Base-by-base conservation (phyloP, 2,797 vertebrate species). In the Sebastes hubbsi region DNA sequence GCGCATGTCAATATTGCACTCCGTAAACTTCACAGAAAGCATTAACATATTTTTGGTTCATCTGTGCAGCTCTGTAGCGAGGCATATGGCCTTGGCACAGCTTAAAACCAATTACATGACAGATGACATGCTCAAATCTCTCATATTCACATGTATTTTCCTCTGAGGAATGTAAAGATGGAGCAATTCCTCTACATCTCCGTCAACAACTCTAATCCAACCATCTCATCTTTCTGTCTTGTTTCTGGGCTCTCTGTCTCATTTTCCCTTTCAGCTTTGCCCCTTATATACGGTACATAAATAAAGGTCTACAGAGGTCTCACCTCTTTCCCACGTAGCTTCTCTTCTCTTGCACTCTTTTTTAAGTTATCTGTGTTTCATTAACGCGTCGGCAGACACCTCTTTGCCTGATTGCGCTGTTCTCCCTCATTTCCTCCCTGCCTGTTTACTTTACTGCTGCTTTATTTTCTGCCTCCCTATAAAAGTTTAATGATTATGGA, bases 1-100 rank as follows among this genome's bases (percentile, higher is more conserved):
- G 32, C 2, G 1, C 18, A 49, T 59, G 60, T 27, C 74, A 52
- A 60, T 60, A 9, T 22, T 29, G 49, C 42, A 24, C 52, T 65
- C 75, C 25, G 38, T 74, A 42, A 75, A 80, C 80, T 80, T 87
- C 87, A 87, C 68, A 68, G 78, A 55, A 76, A 10, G 13, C 52
- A 83, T 88, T 81, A 72, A 75, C 84, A 87, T 86, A 87, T 81
- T 78, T 83, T 78, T 62, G 64, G 69, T 67, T 83, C 72, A 84
- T 89, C 74, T 80, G 22, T 32, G 60, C 81, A 56, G 55, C 62
- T 63, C 69, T 64, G 64, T 34, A 8, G 34, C 29, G 27, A 68
- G 72, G 49, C 80, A 66, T 80, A 88, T 80, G 78, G 82, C 67
- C 68, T 22, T 75, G 58, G 84, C 68, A 75, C 72, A 75, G 82